Base-by-base conservation (phyloP, 2,888 invertebrate genomes). In the Maniola hyperantus region DNA sequence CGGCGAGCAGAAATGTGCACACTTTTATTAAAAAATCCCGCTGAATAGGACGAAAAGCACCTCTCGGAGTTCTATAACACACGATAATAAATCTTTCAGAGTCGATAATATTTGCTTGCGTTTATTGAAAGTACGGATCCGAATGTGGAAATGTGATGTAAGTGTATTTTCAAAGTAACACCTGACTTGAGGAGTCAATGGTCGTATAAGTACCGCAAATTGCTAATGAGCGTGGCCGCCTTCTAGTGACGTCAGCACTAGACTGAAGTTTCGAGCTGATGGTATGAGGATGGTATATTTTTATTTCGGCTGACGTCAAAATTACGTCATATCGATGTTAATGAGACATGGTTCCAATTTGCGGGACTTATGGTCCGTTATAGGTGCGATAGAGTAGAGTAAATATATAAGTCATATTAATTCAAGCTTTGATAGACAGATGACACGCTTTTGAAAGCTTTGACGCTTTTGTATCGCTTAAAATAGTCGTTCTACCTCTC, bases 21-120 rank as follows among this genome's bases (percentile, higher is more conserved):
- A 54, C 53, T 65, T 65, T 65, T 65, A 65, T 65, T 65, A 65
- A 65, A 53, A 44, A 58, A 65, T 54, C 60, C 46, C 33, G 65
- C 65, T 65, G 65, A 60, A 51, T 61, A 51, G 50, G 50, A 61
- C 61, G 50, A 36, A 60, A 61, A 20, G 50, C 50, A 36, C 61
- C 36, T 46, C 48, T 34, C 50, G 50, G 60, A 51, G 18, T 50
- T 51, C 50, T 51, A 50, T 61, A 39, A 61, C 51, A 61, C 61
- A 61, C 36, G 48, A 48, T 61, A 61, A 57, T 61, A 61, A 61
- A 61, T 61, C 61, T 50, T 26, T 18, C 50, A 4, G 5, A 61
- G 61, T 61, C 61, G 39, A 61, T 61, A 60, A 60, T 60, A 61
- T 51, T 61, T 61, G 48, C 36, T 48, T 51, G 36, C 48, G 57